Percentiles rank a stretch among this genome's conserved stretches.
These are phyloP conservation scores for Channa maculata DNA, from an alignment of 2,113 vertebrate genomes.

Conservation along the genomic window DNA sequence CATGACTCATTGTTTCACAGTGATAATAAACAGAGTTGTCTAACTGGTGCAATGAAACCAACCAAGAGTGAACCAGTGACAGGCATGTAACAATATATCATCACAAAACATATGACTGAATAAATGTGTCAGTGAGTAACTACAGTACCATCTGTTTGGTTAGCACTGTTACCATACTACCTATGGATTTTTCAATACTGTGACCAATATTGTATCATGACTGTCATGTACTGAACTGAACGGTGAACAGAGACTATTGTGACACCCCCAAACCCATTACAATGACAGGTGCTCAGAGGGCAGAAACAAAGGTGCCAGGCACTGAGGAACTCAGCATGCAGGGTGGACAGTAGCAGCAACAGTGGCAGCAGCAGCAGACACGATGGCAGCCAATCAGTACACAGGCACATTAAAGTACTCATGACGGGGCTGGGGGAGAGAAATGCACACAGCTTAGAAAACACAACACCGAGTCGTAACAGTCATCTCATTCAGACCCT, in stretches of 20 bases:
- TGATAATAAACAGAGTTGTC: no score
- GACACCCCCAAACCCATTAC: constrained; percentile 25
- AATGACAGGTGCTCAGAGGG: constrained; percentile 46
- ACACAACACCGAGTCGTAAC: constrained; percentile 28
- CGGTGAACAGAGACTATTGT: constrained; percentile 13
- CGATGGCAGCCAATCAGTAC: constrained; percentile 93
- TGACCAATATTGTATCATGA: constrained; percentile 24
- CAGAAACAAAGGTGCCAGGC: constrained; percentile 71
- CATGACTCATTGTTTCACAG: background rate
- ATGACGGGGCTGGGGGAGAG: constrained; percentile 94
- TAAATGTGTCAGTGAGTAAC: background rate
- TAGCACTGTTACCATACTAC: no score
- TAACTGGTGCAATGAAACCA: constrained; percentile 9
- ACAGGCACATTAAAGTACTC: constrained; percentile 99
- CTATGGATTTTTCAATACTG: background rate
- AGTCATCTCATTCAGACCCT: constrained; percentile 26
- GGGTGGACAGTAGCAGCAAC: constrained; percentile 68
- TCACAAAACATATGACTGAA: background rate
- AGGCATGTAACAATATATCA: constrained; percentile 49
- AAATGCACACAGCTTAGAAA: constrained; percentile 86
- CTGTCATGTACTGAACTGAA: constrained; percentile 23
- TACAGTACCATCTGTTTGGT: background rate
- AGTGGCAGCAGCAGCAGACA: constrained; percentile 87
- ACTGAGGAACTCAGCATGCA: constrained; percentile 78
- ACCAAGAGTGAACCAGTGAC: constrained; percentile 23